Evolutionary conservation across 2,113 vertebrate genomes (phyloP).

Genomic region (Etia nguti): DNA sequence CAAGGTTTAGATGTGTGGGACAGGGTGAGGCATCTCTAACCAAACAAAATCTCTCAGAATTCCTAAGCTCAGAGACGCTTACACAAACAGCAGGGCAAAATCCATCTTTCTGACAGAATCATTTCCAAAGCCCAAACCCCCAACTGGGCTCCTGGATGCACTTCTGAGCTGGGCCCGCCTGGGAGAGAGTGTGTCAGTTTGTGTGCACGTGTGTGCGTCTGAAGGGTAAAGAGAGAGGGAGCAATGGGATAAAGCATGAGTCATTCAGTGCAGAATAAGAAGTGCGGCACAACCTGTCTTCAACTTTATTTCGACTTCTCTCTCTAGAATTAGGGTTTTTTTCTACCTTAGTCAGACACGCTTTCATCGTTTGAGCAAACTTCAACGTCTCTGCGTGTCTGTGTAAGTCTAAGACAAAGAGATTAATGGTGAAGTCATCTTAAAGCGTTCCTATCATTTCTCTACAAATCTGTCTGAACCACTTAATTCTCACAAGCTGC

Average conservation of each 20-base stretch:
- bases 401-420: neutral
- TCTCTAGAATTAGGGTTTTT: neutral
- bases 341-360: neutral
- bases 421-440: neutral
- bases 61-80: neutral
- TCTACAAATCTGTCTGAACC: conserved; percentile 4
- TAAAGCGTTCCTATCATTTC: neutral
- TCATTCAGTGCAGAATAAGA: neutral
- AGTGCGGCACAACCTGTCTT: neutral
- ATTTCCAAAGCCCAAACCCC: conserved; percentile 24
- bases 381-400: neutral
- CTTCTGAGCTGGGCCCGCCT: conserved; percentile 11
- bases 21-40: neutral
- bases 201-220: neutral
- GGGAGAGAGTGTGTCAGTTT: neutral
- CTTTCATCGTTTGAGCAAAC: neutral
- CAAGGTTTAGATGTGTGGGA: neutral
- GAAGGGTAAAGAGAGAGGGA: neutral
- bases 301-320: neutral
- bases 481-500: neutral
- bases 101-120: conserved; percentile 58
- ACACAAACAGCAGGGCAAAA: conserved; percentile 15
- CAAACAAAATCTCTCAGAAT: conserved; percentile 5
- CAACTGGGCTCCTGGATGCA: conserved; percentile 30
- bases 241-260: neutral